Conservation (phyloP, 37 sponge, comb jelly and placozoan genomes). For the Cliona cf. orientalis region DNA sequence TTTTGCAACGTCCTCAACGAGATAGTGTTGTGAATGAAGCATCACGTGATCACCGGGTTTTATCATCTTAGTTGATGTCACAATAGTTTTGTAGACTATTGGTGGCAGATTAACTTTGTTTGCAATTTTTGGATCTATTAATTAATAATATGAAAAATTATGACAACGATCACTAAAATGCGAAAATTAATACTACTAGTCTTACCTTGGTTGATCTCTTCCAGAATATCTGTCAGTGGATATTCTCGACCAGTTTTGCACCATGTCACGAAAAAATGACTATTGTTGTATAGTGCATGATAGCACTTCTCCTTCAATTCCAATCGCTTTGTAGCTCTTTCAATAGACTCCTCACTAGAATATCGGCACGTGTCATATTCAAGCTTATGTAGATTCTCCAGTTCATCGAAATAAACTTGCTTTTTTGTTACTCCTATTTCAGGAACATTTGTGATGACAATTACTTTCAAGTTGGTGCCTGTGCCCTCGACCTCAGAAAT, state of each 20-base stretch:
- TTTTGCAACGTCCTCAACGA: background rate
- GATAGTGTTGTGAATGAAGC: constrained; percentile 2
- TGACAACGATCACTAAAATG: too few species aligned
- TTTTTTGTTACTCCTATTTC: too few species aligned
- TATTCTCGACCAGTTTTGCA: constrained; percentile 22
- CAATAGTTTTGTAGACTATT: background rate
- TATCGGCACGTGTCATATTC: too few species aligned
- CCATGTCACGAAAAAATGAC: constrained; percentile 37
- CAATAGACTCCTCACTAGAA: too few species aligned
- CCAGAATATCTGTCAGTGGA: constrained; percentile 9
- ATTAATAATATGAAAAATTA: too few species aligned
- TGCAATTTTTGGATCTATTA: too few species aligned
- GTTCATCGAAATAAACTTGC: too few species aligned
- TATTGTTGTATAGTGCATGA: constrained; percentile 37
- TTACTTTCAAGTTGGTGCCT: too few species aligned
- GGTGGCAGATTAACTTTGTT: too few species aligned
- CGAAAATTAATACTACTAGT: background rate
- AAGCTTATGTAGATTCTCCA: too few species aligned
- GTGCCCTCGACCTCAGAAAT: too few species aligned
- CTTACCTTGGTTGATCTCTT: constrained; percentile 4
- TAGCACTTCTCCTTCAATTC: constrained; percentile 16
- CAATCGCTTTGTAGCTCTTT: constrained; percentile 25
- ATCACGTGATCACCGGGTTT: constrained; percentile 38
- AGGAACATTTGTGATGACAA: too few species aligned
- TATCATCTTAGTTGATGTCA: background rate